Base-by-base conservation (phyloP, 2,113 vertebrate species). In the Bos javanicus region DNA sequence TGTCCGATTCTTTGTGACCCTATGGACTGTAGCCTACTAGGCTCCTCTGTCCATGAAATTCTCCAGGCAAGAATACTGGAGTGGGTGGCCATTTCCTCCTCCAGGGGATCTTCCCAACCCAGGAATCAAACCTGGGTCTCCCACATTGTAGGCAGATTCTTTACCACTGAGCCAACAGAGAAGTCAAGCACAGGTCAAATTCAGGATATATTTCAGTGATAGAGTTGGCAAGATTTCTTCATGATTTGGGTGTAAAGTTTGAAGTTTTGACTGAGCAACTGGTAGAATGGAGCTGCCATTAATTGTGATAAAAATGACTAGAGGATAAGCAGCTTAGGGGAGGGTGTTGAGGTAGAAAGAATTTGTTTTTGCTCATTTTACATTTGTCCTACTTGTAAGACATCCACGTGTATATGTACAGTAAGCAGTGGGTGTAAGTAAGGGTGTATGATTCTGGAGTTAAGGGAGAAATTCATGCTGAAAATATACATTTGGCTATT, bases 391-490 rank as follows among this genome's bases (percentile, higher is more conserved):
- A 13, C 46, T 57, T 83, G 12, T 90, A 78, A 67, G 64, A 80
- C 19, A 88, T 48, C 15, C 19, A 93, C 48, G 36, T 95, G 33
- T 36, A 25, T 14, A 39, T 52, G 26, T 87, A 23, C 87, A 52
- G 21, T 30, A 91, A 85, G 12, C 23, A 88, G 48, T 36, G 23
- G 30, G 14, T 54, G 7, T 74, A 39, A 39, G 21, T 39, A 13
- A 39, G 19, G 36, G 48, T 36, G 19, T 48, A 16, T 54, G 33
- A 33, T 56, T 84, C 62, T 91, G 36, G 50, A 62, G 23, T 96
- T 97, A 97, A 96, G 91, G 96, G 95, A 98, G 60, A 0, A 16
- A 95, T 96, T 39, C 46, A 28, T 88, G 74, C 62, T 95, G 94
- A 64, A 97, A 97, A 96, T 94, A 93, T 19, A 39, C 36, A 96